A percentile compares a stretch with the other conserved stretches of the same genome.
Conservation (phyloP, 2,797 vertebrate species). For the Sebastes kiyomatsui region DNA sequence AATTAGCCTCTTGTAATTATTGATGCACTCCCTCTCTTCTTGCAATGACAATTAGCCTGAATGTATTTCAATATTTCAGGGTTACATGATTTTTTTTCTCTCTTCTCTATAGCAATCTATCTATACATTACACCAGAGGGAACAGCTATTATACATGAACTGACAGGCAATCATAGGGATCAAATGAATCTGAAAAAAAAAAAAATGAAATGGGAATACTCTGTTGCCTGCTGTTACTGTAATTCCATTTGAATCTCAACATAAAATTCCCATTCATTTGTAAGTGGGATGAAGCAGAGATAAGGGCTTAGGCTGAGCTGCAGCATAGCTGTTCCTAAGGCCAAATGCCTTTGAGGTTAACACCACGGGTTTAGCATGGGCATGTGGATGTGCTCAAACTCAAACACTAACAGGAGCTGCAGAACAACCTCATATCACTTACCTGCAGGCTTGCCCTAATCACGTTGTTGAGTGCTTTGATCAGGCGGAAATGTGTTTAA, state of each 20-base stretch:
- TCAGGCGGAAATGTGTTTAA: conserved; percentile 27
- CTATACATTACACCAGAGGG: conserved; percentile 16
- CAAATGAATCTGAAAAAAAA: conserved; percentile 44
- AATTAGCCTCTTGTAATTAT: conserved; percentile 55
- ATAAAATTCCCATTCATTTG: conserved; percentile 64
- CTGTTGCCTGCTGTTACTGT: conserved; percentile 40
- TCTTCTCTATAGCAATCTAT: not conserved
- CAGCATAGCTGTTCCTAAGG: conserved; percentile 31
- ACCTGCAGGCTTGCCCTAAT: conserved; percentile 13
- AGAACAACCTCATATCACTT: conserved; percentile 12
- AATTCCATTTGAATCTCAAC: conserved; percentile 59
- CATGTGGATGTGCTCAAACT: conserved; percentile 25
- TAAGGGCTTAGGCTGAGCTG: conserved; percentile 47
- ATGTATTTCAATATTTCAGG: conserved; percentile 45
- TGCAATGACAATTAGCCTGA: conserved; percentile 37
- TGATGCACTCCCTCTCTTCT: conserved; percentile 21
- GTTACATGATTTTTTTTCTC: not conserved
- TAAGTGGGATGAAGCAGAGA: conserved; percentile 54
- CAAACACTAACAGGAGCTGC: conserved; percentile 13
- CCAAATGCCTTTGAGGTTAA: conserved; percentile 53
- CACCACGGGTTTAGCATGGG: conserved; percentile 25
- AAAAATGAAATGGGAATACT: conserved; percentile 34
- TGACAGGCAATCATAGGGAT: conserved; percentile 47
- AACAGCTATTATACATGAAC: conserved; percentile 20
- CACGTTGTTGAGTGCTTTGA: not conserved